Base-by-base conservation (phyloP, 2,888 invertebrate genomes). In the Carterocephalus palaemon region DNA sequence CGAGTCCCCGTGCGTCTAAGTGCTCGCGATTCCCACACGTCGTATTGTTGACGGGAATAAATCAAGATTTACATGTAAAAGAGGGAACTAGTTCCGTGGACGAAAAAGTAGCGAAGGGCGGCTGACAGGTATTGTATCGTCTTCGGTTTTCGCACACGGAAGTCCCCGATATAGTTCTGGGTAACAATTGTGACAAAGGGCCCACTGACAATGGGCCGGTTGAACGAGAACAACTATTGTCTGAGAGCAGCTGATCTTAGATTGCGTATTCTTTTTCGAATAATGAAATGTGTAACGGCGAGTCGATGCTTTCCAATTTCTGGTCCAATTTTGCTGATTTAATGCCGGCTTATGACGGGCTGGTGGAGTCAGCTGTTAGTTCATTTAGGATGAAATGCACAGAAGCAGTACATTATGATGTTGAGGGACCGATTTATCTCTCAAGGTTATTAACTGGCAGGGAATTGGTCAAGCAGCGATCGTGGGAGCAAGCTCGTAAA, bases 41-140 rank as follows among this genome's bases (percentile, higher is more conserved):
- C 4, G 28, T 16, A 80, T 82, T 83, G 84, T 83, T 84, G 82
- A 79, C 80, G 68, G 72, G 77, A 82, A 82, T 83, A 81, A 82
- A 82, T 83, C 82, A 82, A 75, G 73, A 81, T 80, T 79, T 78
- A 82, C 80, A 79, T 78, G 75, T 51, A 75, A 74, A 76, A 75
- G 76, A 75, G 12, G 24, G 70, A 79, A 81, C 83, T 66, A 74
- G 83, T 83, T 80, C 68, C 61, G 67, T 67, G 67, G 23, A 40
- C 37, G 51, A 50, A 61, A 67, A 72, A 70, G 56, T 66, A 70
- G 62, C 56, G 68, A 71, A 74, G 76, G 78, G 77, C 67, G 67
- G 62, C 22, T 43, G 43, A 43, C 43, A 43, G 29, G 36, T 53
- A 67, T 78, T 77, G 75, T 64, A 34, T 38, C 49, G 64, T 63